Evolutionary conservation across 2,888 invertebrate genomes (phyloP), one percentile per base, ranked within the genome.

Genomic region (Gymnosoma rotundatum): DNA sequence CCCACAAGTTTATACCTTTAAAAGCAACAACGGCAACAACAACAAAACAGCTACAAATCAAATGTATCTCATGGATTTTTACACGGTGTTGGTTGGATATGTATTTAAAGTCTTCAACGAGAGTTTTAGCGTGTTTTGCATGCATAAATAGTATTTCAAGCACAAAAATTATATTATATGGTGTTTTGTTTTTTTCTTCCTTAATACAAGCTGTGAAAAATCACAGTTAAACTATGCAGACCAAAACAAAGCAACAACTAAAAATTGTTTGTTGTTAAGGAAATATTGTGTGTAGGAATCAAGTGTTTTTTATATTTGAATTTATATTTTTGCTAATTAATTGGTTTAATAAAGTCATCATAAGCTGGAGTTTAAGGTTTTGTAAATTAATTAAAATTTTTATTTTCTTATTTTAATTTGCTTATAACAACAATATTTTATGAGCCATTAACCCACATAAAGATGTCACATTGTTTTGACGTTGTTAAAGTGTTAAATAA

Each of bases 91-190:
- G 66, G n/a, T 60, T 56, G 58, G 16, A 16, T 52, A 16, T 70
- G 50, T 52, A 16, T 70, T 38, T 52, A 72, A 64, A 64, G 42
- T 74, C 74, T 64, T 14, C 63, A 54, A 25, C 20, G 78, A 78
- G 81, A 78, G 74, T 45, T 78, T 74, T 84, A 52, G 84, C 87
- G 87, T 87, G 87, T 75, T 83, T 83, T 82, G 87, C 78, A 87
- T 87, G 78, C 86, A 87, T 86, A 86, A 87, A 82, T 83, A 84
- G 70, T 70, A 72, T 69, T 78, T 38, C 32, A 56, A 64, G 2
- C 32, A 61, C 18, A 50, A 16, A 18, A 25, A 14, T 56, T n/a
- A 52, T 67, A 61, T 69, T 38, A 14, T 64, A 36, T 50, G 21
- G 16, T 20, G 20, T 61, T 64, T n/a, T 52, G 32, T 32, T 61